Evolutionary conservation across 2,113 vertebrate species (phyloP), one percentile per base, ranked within the genome.

Genomic region (Tetrax tetrax): DNA sequence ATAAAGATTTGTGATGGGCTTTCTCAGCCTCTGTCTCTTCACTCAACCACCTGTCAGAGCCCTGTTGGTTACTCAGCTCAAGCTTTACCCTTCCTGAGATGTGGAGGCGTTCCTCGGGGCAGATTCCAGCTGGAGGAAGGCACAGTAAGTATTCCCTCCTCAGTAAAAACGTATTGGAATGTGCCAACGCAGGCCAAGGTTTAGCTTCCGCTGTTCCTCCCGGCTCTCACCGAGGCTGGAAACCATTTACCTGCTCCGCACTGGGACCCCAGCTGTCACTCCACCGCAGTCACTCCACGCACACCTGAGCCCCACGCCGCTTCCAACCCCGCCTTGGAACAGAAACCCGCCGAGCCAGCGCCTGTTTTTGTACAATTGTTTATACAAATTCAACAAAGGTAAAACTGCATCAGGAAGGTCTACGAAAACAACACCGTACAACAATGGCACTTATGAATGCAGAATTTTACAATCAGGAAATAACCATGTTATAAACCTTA

Each of bases 301-400:
- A 12, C 45, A 18, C 54, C 41, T 25, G 11, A 20, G 57, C 72
- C 59, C 51, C 15, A 9, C 43, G 4, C 37, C 8, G 71, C 21
- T 45, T 53, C 57, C 45, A 23, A 25, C 38, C 56, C 81, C 4
- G 1, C 23, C 0, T 3, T 2, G 21, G 82, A 61, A 98, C 90
- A 98, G 90, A 98, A 97, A 98, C 47, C 65, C 21, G 5, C 95
- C 7, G 88, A 97, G 95, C 80, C 95, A 74, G 83, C 70, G 1
- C 74, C 60, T 85, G 35, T 96, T 98, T 98, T 98, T 98, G 93
- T 98, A 98, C 98, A 98, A 98, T 95, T 95, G 96, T 98, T 98
- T 98, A 98, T 98, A 98, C 97, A 98, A 98, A 98, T 97, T 98
- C 97, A 98, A 97, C 97, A 98, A 98, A 98, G 98, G 97, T 98